Evolutionary conservation across 2,888 invertebrate genomes (phyloP).

Genomic region (Epinotia nisella): DNA sequence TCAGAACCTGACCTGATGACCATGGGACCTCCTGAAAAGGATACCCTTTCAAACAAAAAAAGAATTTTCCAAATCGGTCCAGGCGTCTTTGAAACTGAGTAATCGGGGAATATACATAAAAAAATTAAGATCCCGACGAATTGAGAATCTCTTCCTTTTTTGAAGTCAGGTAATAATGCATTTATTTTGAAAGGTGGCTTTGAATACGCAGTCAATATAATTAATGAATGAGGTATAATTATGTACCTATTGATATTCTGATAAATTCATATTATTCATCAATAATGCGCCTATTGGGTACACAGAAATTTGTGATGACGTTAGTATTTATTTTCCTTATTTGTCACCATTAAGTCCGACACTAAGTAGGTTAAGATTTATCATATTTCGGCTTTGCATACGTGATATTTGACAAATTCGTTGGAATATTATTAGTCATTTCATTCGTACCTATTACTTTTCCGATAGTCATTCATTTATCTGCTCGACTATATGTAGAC

Average conservation of each 20-base stretch:
- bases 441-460: not conserved
- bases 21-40: too few species aligned
- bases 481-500: not conserved
- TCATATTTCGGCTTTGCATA: not conserved
- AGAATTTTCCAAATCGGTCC: too few species aligned
- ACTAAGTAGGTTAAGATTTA: not conserved
- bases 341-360: not conserved
- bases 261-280: slow-evolving; percentile 1
- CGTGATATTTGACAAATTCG: too few species aligned
- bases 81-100: too few species aligned
- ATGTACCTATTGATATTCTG: not conserved
- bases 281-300: not conserved
- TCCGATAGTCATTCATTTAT: not conserved
- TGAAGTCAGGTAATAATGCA: not conserved
- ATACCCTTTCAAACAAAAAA: too few species aligned
- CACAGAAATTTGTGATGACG: not conserved
- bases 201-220: too few species aligned
- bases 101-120: too few species aligned
- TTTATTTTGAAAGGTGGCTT: too few species aligned
- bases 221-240: too few species aligned
- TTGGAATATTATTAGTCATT: not conserved
- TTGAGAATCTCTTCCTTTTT: too few species aligned
- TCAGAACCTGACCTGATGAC: too few species aligned
- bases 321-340: slow-evolving; percentile 10
- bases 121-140: too few species aligned